phyloP scores from a whole-genome alignment of 1,140 invertebrate species.

The Caligus rogercresseyi region DNA sequence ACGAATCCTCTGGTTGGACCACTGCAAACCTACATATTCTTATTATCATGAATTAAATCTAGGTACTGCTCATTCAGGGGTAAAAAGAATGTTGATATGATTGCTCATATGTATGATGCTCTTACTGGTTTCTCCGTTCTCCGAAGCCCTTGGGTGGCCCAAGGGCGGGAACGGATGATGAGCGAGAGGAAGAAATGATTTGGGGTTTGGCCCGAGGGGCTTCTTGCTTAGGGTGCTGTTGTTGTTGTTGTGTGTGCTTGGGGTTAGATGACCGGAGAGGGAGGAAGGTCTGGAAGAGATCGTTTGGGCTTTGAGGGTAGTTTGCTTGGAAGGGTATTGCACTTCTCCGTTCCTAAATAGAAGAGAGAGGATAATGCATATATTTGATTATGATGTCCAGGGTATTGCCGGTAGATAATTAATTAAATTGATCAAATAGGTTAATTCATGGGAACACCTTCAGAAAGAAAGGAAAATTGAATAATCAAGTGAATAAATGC shows the following conservation, averaged over 20 bases:
- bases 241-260: neutral
- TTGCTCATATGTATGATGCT: too few species aligned
- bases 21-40: too few species aligned
- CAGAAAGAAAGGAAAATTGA: too few species aligned
- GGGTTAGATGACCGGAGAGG: neutral
- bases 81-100: too few species aligned
- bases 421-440: too few species aligned
- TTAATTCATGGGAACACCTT: too few species aligned
- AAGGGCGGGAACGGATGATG: neutral
- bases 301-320: neutral
- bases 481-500: too few species aligned
- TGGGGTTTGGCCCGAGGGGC: neutral
- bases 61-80: too few species aligned
- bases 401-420: too few species aligned
- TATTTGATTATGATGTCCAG: too few species aligned
- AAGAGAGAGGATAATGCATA: neutral
- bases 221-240: neutral
- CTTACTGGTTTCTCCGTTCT: neutral
- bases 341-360: neutral
- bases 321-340: neutral
- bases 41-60: too few species aligned
- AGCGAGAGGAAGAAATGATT: neutral
- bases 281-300: neutral
- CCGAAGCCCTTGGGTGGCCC: neutral
- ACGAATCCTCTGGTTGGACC: too few species aligned